Base-by-base conservation (phyloP, 2,113 vertebrate genomes). In the Halcyon senegalensis region DNA sequence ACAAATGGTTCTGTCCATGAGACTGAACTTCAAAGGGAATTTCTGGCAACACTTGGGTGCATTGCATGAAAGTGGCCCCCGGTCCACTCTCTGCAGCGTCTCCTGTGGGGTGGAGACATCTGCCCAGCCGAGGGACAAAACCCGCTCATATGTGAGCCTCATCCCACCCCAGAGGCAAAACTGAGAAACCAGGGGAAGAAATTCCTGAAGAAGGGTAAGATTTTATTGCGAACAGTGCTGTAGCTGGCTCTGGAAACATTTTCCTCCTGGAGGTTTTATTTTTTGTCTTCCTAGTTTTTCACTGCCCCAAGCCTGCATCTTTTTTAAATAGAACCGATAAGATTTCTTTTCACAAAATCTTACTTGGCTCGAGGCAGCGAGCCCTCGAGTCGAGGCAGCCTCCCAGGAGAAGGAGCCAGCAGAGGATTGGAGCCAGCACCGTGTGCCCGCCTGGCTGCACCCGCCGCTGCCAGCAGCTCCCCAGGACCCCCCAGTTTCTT, bases 1-100 rank as follows among this genome's bases (percentile, higher is more conserved):
- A 4, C 35, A 14, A 79, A 33, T 0, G 0, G 5, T 8, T 27
- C 20, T 0, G 0, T 30, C 41, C 13, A 0, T 5, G 18, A 25
- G 21, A 86, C 51, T 15, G 41, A 43, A 16, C 27, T 13, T 62
- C 24, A 48, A 59, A 48, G 37, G 63, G 31, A 24, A n/a, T 55
- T 84, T 59, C 84, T 89, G 55, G 4, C 37, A 35, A 3, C 13
- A 5, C 5, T 30, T 5, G 4, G 79, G 11, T 35, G n/a, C 16
- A 1, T 1, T 37, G 10, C 2, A 2, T 14, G 24, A 10, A 70
- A 31, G 24, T 20, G 28, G 3, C 3, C 5, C 28, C 53, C 50
- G 12, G 58, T 13, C 31, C 31, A 5, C 5, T 0, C 48, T 35
- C 78, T 67, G n/a, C 69, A 72, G 44, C 41, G 30, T 10, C 16